Conservation (phyloP, 2,888 invertebrate species). For the Cartodere bifasciata region DNA sequence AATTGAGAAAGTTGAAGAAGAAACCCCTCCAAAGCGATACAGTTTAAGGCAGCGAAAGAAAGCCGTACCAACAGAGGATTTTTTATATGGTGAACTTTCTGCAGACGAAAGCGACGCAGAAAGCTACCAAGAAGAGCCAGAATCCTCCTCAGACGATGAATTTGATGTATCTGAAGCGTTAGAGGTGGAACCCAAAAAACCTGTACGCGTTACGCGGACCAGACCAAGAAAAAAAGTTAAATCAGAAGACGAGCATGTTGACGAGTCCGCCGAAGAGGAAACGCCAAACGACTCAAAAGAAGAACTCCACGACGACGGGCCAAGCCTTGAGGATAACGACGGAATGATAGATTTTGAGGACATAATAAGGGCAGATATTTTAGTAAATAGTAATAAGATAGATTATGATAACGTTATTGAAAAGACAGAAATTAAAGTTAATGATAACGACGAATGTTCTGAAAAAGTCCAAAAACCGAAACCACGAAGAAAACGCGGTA, state of each 20-base stretch:
- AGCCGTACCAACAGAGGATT: constrained; percentile 26
- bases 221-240: not conserved
- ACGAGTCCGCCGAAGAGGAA: too few relatives aligned
- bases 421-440: constrained; percentile 22
- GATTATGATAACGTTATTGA: constrained; percentile 26
- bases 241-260: too few relatives aligned
- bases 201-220: not conserved
- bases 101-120: constrained; percentile 30
- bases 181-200: not conserved
- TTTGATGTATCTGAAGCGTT: constrained; percentile 16
- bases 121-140: constrained; percentile 8
- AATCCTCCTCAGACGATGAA: constrained; percentile 22
- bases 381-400: constrained; percentile 24
- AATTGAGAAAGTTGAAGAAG: constrained; percentile 12
- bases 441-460: too few relatives aligned
- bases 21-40: constrained; percentile 22
- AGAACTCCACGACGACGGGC: constrained; percentile 16
- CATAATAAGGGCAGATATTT: constrained; percentile 27
- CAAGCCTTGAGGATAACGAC: constrained; percentile 13
- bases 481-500: too few relatives aligned
- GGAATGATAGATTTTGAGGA: constrained; percentile 28
- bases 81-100: constrained; percentile 41
- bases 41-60: constrained; percentile 24
- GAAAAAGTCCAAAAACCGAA: too few relatives aligned
- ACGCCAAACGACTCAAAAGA: constrained; percentile 5